Conservation (phyloP, 2,888 invertebrate species). For the Pachydiplax longipennis region DNA sequence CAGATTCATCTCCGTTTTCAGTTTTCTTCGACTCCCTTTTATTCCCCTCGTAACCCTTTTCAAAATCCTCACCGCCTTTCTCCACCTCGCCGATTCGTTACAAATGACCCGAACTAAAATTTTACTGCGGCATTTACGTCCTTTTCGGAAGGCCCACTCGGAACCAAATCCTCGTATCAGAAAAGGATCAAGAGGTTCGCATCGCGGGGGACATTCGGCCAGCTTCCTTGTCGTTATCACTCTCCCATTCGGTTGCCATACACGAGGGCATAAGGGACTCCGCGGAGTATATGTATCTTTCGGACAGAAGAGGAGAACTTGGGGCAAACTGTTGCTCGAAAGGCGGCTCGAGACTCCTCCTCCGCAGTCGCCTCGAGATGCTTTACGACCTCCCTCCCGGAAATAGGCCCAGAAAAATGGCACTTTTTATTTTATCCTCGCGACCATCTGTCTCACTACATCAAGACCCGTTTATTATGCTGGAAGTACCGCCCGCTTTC, state of each 20-base stretch:
- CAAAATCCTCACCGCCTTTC: too few species aligned
- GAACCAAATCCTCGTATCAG: neutral
- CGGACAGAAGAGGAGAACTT: neutral
- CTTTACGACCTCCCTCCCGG: conserved; percentile 22
- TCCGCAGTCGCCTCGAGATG: neutral
- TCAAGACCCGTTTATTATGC: neutral
- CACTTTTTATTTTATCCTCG: neutral
- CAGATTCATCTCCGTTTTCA: too few species aligned
- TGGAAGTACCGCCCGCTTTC: neutral
- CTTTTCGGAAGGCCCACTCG: neutral
- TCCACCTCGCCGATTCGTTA: too few species aligned
- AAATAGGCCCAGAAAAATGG: conserved; percentile 20
- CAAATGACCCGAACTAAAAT: too few species aligned
- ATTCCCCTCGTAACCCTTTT: too few species aligned
- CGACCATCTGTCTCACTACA: neutral
- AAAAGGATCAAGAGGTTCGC: neutral
- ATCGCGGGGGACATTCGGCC: neutral
- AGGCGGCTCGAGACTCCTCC: neutral
- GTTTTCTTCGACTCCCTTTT: too few species aligned
- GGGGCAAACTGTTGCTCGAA: conserved; percentile 23
- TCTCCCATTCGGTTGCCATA: neutral
- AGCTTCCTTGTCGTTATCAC: neutral
- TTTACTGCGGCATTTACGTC: too few species aligned
- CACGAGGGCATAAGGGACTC: neutral
- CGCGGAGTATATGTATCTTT: neutral